Conservation (phyloP, 2,888 invertebrate species). For the Dromius quadrimaculatus region DNA sequence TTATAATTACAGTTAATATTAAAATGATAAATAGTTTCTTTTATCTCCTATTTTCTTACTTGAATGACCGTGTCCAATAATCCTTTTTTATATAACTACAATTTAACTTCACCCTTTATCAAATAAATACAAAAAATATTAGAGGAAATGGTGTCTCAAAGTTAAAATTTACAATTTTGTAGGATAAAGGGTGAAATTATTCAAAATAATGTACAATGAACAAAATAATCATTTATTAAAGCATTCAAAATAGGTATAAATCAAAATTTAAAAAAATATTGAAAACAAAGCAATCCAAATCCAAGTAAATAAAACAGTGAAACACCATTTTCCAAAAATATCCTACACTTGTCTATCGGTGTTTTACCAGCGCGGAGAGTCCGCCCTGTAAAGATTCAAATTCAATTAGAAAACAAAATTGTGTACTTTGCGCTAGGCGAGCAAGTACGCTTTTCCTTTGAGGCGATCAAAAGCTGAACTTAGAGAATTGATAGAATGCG, state of each 20-base stretch:
- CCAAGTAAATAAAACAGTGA: conserved; percentile 38
- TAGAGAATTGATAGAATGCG: no score
- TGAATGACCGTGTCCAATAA: no score
- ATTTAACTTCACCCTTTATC: conserved; percentile 52
- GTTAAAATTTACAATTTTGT: no score
- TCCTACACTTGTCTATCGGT: conserved; percentile 34
- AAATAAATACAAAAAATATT: conserved; percentile 14
- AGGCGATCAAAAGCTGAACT: no score
- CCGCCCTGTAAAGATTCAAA: conserved; percentile 37
- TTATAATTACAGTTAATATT: no score
- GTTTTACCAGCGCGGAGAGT: conserved; percentile 42
- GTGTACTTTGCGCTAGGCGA: conserved; percentile 6
- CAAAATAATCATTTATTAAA: conserved; percentile 33
- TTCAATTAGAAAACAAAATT: conserved; percentile 25
- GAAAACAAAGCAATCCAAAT: conserved; percentile 22
- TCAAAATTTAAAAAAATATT: conserved; percentile 8
- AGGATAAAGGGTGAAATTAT: conserved; percentile 59
- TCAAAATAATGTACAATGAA: conserved; percentile 25
- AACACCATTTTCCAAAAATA: conserved; percentile 47
- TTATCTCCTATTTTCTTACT: no score
- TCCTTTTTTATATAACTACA: conserved; percentile 4
- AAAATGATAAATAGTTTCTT: no score
- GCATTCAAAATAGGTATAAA: conserved; percentile 25
- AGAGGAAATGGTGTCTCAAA: conserved; percentile 60
- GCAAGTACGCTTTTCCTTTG: conserved; percentile 22